Conservation (phyloP, 1,140 invertebrate genomes). For the Tetragonula clypearis region DNA sequence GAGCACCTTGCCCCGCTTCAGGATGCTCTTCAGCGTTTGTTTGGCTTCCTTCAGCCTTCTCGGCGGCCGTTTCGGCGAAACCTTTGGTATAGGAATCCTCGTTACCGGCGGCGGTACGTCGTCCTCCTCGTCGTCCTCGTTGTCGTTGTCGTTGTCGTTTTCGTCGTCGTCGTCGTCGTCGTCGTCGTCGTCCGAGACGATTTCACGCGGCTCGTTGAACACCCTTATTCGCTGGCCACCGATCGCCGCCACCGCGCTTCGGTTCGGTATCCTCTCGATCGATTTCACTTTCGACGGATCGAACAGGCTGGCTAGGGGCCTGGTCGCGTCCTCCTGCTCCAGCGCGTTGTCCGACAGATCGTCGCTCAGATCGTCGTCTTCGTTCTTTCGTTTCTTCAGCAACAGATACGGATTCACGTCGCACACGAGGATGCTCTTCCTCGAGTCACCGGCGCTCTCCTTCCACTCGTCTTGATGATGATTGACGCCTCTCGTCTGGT, state of each 20-base stretch:
- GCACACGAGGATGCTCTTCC: constrained; percentile 90
- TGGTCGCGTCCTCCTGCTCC: constrained; percentile 72
- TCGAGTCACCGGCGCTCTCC: constrained; percentile 65
- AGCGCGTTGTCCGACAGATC: constrained; percentile 82
- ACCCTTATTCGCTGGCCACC: constrained; percentile 80
- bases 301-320: constrained; percentile 63
- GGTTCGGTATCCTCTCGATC: constrained; percentile 77
- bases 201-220: constrained; percentile 77
- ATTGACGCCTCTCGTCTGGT: constrained; percentile 25
- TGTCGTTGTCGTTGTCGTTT: constrained; percentile 13
- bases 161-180: constrained; percentile 48
- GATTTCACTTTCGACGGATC: constrained; percentile 78
- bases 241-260: constrained; percentile 77
- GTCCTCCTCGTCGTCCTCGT: constrained; percentile 27
- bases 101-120: constrained; percentile 63
- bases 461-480: constrained; percentile 45
- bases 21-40: constrained; percentile 80
- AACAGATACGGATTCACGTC: constrained; percentile 93
- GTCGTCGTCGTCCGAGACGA: constrained; percentile 67
- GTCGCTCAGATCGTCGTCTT: constrained; percentile 80
- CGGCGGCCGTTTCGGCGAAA: constrained; percentile 80
- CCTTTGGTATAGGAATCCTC: constrained; percentile 78
- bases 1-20: constrained; percentile 79
- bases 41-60: constrained; percentile 75
- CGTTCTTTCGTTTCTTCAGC: constrained; percentile 82